Evolutionary conservation across 2,113 vertebrate species (phyloP).

Genomic region (Lethenteron reissneri): DNA sequence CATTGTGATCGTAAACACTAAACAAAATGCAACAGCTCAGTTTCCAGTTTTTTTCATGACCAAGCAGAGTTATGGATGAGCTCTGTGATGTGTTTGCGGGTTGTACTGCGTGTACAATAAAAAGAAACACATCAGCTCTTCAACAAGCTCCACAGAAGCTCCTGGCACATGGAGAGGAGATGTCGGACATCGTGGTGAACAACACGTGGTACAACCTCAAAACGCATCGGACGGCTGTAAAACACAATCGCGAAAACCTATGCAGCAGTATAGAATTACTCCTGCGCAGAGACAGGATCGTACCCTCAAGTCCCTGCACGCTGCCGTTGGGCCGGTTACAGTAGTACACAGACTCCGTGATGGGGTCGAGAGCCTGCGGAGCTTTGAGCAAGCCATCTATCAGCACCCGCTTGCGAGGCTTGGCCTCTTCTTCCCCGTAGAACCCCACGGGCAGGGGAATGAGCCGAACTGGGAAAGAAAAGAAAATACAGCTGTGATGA

Average conservation of each 20-base stretch:
- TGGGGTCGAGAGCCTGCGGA: conserved; percentile 34
- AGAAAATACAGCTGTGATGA: neutral
- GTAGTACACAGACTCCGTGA: conserved; percentile 55
- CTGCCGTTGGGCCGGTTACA: conserved; percentile 57
- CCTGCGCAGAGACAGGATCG: conserved; percentile 9
- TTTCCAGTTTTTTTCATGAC: too few species aligned
- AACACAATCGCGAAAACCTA: too few species aligned
- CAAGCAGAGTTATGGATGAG: too few species aligned
- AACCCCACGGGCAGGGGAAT: neutral
- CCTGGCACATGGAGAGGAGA: too few species aligned
- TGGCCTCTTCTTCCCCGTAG: conserved; percentile 18
- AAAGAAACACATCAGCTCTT: neutral
- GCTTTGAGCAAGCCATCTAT: conserved; percentile 34
- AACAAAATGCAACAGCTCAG: too few species aligned
- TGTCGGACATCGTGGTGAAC: neutral
- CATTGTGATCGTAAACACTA: too few species aligned
- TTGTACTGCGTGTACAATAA: too few species aligned
- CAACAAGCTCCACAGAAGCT: neutral
- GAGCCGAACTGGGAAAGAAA: neutral
- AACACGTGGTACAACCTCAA: neutral
- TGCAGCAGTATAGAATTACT: too few species aligned
- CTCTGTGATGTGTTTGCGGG: too few species aligned
- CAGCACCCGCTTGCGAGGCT: conserved; percentile 65
- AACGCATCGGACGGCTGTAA: too few species aligned
- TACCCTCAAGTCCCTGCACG: conserved; percentile 77